Evolutionary conservation across 2,113 vertebrate genomes (phyloP).

Genomic region (Equus quagga): DNA sequence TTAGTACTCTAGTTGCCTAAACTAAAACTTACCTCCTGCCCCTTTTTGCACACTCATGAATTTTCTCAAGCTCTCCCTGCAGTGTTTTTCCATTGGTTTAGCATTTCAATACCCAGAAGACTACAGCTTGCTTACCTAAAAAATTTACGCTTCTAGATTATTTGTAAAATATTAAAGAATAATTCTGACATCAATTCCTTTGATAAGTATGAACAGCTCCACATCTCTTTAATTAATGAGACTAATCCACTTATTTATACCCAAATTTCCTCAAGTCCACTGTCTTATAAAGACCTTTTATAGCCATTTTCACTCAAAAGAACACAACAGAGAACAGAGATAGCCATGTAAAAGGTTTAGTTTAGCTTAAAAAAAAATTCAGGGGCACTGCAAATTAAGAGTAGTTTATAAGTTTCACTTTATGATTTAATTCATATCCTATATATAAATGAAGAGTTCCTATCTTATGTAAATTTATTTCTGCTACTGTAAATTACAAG

Average conservation of each 20-base stretch:
- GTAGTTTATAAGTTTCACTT: background rate
- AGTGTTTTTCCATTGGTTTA: background rate
- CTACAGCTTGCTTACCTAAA: background rate
- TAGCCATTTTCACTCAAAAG: background rate
- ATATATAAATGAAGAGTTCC: background rate
- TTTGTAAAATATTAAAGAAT: constrained; percentile 41
- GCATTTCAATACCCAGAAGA: constrained; percentile 33
- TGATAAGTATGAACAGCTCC: background rate
- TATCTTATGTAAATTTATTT: background rate
- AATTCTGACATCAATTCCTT: constrained; percentile 24
- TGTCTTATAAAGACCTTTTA: background rate
- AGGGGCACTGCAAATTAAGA: background rate
- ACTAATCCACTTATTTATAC: background rate
- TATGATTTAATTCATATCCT: background rate
- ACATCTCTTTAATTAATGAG: background rate
- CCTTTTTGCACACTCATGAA: background rate
- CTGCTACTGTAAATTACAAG: background rate
- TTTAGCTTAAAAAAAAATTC: background rate
- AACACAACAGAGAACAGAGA: background rate
- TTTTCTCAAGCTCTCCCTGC: background rate
- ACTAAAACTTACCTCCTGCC: background rate
- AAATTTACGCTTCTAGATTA: constrained; percentile 12
- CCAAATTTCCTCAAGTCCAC: background rate
- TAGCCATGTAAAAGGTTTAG: background rate
- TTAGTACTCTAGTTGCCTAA: background rate